Evolutionary conservation across 2,113 vertebrate genomes (phyloP), one percentile per base, ranked within the genome.

Genomic region (Danionella cerebrum): DNA sequence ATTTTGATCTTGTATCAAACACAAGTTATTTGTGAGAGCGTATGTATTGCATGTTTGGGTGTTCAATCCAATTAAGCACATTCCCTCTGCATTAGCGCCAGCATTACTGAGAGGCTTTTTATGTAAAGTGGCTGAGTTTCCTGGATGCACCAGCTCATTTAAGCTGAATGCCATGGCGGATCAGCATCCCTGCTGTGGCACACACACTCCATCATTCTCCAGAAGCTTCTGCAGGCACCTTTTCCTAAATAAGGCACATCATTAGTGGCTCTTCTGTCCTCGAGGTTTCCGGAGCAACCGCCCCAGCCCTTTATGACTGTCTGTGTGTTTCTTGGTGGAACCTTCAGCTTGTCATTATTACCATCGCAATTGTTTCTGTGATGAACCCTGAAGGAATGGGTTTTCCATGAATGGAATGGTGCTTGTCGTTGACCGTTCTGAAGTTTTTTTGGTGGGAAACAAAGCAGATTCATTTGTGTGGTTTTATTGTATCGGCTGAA

Each of bases 61-160:
- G 67, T 70, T 66, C 45, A 44, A 41, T 63, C 73, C 69, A 75
- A 71, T 75, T 75, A 75, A 71, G 45, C n/a, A 44, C 21, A 22
- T 66, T 63, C 57, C 57, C 53, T 51, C 24, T 68, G 68, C 52
- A 70, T 76, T 69, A 70, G 42, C 66, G 29, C 53, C 44, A 65
- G 58, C 58, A 54, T 45, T 69, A 57, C 29, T 55, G 65, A 69
- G 69, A 67, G 69, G 31, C 64, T 68, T 42, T 69, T 72, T 71
- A 53, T 72, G 69, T 68, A 72, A 76, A 76, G 63, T 76, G 65
- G 65, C 53, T 72, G 69, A 65, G 65, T 69, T 72, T 72, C 73
- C 69, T 65, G 54, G 48, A 64, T 71, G 19, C 41, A 41, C 69
- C 62, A 65, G 25, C 69, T 75, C 68, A 68, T 75, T 71, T 71